phyloP scores from a whole-genome alignment of 2,113 vertebrate genomes.

The Protobothrops mucrosquamatus region DNA sequence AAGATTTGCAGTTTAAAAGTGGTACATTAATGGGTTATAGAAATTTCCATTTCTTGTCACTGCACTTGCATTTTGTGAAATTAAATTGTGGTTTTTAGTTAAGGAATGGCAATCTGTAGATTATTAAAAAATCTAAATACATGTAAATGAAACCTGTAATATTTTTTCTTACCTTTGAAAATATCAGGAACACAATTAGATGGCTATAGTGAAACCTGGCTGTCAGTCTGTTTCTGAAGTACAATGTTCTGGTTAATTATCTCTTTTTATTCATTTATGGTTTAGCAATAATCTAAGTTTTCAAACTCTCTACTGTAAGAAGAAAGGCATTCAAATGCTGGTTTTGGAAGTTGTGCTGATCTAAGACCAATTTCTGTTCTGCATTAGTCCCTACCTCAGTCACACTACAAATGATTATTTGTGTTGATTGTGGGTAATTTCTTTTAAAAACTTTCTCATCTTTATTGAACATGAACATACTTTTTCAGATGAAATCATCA shows the following conservation, averaged over 20 bases:
- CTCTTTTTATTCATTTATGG: not conserved
- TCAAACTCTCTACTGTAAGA: not conserved
- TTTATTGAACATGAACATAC: conserved; percentile 49
- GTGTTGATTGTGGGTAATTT: not conserved
- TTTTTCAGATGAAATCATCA: conserved; percentile 80
- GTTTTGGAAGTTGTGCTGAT: not conserved
- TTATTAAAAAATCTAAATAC: not conserved
- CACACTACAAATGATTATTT: not conserved
- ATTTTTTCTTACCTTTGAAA: not conserved
- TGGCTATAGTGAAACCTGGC: not conserved
- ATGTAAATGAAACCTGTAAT: not conserved
- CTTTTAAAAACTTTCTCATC: not conserved
- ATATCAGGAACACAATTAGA: not conserved
- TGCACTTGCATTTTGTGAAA: not conserved
- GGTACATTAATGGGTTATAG: not conserved
- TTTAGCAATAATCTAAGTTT: not conserved
- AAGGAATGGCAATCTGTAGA: not conserved
- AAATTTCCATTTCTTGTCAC: not conserved
- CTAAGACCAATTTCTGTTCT: not conserved
- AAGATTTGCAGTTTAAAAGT: not conserved
- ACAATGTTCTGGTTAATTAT: not conserved
- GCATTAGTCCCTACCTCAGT: not conserved
- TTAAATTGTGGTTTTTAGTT: not conserved
- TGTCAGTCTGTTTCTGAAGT: not conserved
- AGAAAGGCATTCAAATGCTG: not conserved